Conservation (phyloP, 2,113 vertebrate genomes). For the Cairina moschata region DNA sequence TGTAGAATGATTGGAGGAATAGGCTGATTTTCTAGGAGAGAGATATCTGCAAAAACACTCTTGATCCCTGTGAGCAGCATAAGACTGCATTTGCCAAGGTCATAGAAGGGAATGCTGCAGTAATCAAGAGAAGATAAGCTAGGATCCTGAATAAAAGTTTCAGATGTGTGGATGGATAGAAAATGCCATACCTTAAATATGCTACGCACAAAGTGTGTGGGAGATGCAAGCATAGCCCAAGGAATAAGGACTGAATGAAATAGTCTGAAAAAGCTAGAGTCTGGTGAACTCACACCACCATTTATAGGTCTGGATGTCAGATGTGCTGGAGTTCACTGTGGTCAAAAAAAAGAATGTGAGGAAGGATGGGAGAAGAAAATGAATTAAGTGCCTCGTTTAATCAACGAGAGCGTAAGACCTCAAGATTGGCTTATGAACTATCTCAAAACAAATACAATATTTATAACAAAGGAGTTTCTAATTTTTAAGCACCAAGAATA, state of each 20-base stretch:
- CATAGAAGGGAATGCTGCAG: background rate
- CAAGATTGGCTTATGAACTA: background rate
- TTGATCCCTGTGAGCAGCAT: background rate
- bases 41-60: background rate
- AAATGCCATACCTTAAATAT: background rate
- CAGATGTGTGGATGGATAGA: background rate
- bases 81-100: background rate
- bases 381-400: background rate
- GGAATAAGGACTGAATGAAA: background rate
- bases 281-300: background rate
- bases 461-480: background rate
- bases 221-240: background rate
- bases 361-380: background rate
- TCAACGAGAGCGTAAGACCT: background rate
- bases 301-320: background rate
- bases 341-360: background rate
- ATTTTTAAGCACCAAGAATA: background rate
- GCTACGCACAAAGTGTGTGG: background rate
- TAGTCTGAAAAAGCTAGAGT: background rate
- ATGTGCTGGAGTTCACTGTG: background rate
- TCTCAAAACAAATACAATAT: background rate
- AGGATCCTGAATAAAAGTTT: background rate
- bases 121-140: background rate
- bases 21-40: background rate
- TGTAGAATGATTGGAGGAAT: background rate